Evolutionary conservation across 2,113 vertebrate genomes (phyloP), one percentile per base, ranked within the genome.

Genomic region (Oophaga pumilio): DNA sequence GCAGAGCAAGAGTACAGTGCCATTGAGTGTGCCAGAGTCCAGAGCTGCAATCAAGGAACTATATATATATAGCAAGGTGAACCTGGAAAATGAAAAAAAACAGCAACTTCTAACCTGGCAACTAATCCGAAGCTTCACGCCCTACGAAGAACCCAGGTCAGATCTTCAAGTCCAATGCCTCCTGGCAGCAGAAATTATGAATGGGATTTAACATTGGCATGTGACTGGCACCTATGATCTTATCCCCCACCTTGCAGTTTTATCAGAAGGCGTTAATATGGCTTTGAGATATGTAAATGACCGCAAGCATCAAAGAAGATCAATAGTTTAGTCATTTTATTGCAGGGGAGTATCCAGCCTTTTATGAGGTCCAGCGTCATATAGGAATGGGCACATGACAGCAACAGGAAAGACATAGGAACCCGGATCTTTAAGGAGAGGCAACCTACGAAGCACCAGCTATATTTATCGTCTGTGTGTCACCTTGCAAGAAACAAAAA

Each of bases 301-400:
- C 86, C 85, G 91, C 92, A 89, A 94, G 92, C 92, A 92, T 91
- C 94, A 94, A 66, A 94, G 92, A 94, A 93, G 95, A 95, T 96
- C 94, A 92, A 94, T 94, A 94, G 94, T 95, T 97, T 95, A 96
- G 94, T 96, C 92, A 94, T 95, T 94, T 94, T 91, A 92, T 93
- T 93, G 91, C 89, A 93, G 91, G 93, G 90, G 89, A 93, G 93
- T 93, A 92, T 91, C 81, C 93, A 93, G 92, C 90, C 93, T 94
- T 94, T 94, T 91, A 92, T 69, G 91, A 92, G 93, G 94, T 94
- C 94, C 93, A 94, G 93, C 93, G 93, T 93, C 94, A 93, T 93
- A 93, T 93, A 92, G 92, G 92, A 93, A 93, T 93, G 90, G 91
- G 86, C 88, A 90, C 90, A 89, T 87, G 84, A 89, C 88, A 90